Conservation (phyloP, 1,140 invertebrate genomes). For the Drosophila melanogaster region Release_6_plus_ISO1_MT NT_037436.4:8016501-8017000, state of each 20-base stretch:
- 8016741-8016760: slow-evolving; percentile 52
- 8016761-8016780: slow-evolving; percentile 54
- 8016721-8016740: slow-evolving; percentile 52
- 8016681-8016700: slow-evolving; percentile 57
- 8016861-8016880: slow-evolving; percentile 60
- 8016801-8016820: slow-evolving; percentile 1
- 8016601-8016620: slow-evolving; percentile 46
- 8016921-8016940: slow-evolving; percentile 69
- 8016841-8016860: background rate
- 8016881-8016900: slow-evolving; percentile 22
- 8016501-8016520: background rate
- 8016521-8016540: slow-evolving; percentile 28
- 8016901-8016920: background rate
- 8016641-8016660: slow-evolving; percentile 14
- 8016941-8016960: slow-evolving; percentile 72
- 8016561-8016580: slow-evolving; percentile 29
- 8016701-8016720: slow-evolving; percentile 35
- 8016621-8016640: slow-evolving; percentile 15
- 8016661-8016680: slow-evolving; percentile 48
- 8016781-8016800: slow-evolving; percentile 21
- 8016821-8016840: background rate
- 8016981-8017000: slow-evolving; percentile 64
- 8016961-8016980: slow-evolving; percentile 40
- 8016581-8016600: slow-evolving; percentile 18
- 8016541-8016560: slow-evolving; percentile 69